A percentile compares a stretch with the other conserved stretches of the same genome.
Conservation (phyloP, 2,888 invertebrate genomes). For the Heliothis peltigera region DNA sequence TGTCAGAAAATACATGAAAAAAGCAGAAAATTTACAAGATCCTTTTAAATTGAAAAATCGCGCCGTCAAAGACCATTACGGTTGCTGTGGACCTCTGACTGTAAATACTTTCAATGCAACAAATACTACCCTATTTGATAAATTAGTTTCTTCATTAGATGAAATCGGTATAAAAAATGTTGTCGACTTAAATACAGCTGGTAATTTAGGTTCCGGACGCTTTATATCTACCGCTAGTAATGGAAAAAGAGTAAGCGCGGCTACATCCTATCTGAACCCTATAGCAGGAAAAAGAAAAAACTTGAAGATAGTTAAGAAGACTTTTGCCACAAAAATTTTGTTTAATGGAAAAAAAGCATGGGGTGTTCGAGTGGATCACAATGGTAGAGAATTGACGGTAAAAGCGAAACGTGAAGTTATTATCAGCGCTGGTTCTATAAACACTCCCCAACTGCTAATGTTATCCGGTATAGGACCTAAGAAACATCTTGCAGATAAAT, state of each 20-base stretch:
- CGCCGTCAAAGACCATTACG: conserved; percentile 71
- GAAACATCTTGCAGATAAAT: conserved; percentile 34
- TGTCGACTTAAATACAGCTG: conserved; percentile 41
- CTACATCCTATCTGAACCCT: conserved; percentile 43
- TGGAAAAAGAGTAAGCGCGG: conserved; percentile 43
- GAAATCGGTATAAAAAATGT: conserved; percentile 47
- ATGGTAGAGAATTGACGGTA: conserved; percentile 19
- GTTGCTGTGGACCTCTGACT: conserved; percentile 48
- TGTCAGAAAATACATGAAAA: conserved; percentile 46
- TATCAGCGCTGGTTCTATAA: conserved; percentile 48
- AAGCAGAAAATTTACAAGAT: conserved; percentile 54
- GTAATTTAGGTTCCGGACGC: conserved; percentile 40
- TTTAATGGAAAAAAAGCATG: conserved; percentile 15
- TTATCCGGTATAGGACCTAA: conserved; percentile 56
- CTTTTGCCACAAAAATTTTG: conserved; percentile 43
- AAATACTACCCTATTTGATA: neutral
- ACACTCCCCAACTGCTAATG: conserved; percentile 53
- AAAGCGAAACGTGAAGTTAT: conserved; percentile 48
- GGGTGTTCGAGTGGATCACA: conserved; percentile 41
- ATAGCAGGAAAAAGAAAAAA: conserved; percentile 32
- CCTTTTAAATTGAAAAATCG: conserved; percentile 14
- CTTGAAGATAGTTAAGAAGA: conserved; percentile 45
- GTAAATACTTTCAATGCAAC: conserved; percentile 45
- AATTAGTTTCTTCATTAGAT: conserved; percentile 34
- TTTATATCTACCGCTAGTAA: conserved; percentile 15